Evolutionary conservation across 2,113 vertebrate genomes (phyloP).

Genomic region (Candoia aspera): DNA sequence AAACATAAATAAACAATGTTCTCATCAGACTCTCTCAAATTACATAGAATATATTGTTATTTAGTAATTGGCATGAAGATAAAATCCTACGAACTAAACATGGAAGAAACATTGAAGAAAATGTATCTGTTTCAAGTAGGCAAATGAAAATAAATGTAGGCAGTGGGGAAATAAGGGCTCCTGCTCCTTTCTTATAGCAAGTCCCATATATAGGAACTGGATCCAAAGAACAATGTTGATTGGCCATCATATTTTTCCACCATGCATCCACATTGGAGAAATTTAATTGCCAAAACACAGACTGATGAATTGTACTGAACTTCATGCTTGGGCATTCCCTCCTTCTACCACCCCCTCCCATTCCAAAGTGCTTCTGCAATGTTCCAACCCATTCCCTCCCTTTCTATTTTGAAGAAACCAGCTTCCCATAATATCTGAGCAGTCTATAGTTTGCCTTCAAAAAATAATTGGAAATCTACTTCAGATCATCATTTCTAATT

Average conservation of each 20-base stretch:
- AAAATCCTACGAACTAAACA: slow-evolving; percentile 1
- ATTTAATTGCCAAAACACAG: not conserved
- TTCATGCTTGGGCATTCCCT: not conserved
- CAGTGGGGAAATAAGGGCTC: not conserved
- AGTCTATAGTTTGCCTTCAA: not conserved
- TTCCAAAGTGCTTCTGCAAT: not conserved
- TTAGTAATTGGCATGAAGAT: not conserved
- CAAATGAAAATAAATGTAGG: not conserved
- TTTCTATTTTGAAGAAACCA: not conserved
- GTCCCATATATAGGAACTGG: not conserved
- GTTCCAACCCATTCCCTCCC: not conserved
- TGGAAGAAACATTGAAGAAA: not conserved
- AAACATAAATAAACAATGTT: slow-evolving; percentile 18
- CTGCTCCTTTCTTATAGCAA: not conserved
- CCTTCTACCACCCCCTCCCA: not conserved
- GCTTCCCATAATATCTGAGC: not conserved
- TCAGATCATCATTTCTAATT: not conserved
- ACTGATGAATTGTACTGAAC: not conserved
- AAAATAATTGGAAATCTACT: not conserved
- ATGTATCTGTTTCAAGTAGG: not conserved
- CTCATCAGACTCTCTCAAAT: slow-evolving; percentile 11
- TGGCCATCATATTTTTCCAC: not conserved
- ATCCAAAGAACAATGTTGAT: not conserved
- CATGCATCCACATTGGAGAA: not conserved
- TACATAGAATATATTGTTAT: not conserved